Conservation (phyloP, 2,888 invertebrate genomes). For the Eupithecia pulchellata region DNA sequence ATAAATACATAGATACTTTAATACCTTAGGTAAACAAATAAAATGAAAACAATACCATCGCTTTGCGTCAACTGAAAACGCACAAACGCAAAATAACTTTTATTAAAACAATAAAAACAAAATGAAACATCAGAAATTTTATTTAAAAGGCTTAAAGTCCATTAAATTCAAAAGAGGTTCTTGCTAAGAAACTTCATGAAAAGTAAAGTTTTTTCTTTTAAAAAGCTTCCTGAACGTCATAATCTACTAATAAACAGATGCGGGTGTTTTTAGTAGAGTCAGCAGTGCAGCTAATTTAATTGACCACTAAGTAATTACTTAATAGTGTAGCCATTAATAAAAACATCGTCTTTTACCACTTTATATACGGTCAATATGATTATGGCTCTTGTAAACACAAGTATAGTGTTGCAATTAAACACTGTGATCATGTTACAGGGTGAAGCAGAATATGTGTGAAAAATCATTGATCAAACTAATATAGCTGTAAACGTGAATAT, state of each 20-base stretch:
- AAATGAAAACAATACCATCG: slow-evolving; percentile 17
- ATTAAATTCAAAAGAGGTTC: background rate
- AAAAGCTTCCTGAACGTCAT: background rate
- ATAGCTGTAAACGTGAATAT: background rate
- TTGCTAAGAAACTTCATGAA: background rate
- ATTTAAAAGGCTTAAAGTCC: background rate
- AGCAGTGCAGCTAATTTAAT: slow-evolving; percentile 19
- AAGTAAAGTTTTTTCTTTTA: background rate
- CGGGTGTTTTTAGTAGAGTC: slow-evolving; percentile 22
- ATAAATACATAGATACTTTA: no score
- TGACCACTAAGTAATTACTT: slow-evolving; percentile 36
- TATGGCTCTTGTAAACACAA: background rate
- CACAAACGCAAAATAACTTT: slow-evolving; percentile 7
- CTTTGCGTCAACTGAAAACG: slow-evolving; percentile 15
- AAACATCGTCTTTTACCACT: slow-evolving; percentile 20
- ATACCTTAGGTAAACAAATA: background rate
- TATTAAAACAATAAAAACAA: background rate
- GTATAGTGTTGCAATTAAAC: background rate
- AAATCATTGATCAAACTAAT: background rate
- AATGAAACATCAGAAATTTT: background rate
- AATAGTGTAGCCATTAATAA: slow-evolving; percentile 38
- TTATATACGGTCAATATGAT: slow-evolving; percentile 24
- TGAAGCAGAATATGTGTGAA: background rate
- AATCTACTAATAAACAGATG: background rate
- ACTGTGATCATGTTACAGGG: background rate